Conservation (phyloP, 2,797 vertebrate species). For the Pyrrhura leucotis region DNA sequence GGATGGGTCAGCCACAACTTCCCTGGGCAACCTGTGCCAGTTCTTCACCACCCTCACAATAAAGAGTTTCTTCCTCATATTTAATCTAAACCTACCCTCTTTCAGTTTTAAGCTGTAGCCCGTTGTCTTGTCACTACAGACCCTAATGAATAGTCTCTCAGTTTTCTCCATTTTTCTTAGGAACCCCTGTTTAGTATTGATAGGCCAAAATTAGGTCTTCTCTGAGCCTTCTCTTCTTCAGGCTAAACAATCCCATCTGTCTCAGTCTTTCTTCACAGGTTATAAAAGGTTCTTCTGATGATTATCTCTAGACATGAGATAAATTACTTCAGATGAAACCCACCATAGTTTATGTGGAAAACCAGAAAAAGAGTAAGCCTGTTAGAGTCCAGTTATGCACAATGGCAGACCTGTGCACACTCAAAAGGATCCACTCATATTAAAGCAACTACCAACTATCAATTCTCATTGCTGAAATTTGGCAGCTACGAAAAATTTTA, state of each 20-base stretch:
- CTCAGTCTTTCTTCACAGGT: neutral
- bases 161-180: neutral
- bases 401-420: neutral
- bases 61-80: neutral
- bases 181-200: neutral
- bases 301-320: neutral
- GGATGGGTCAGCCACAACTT: accelerated
- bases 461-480: neutral
- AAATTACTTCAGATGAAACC: neutral
- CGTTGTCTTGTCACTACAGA: neutral
- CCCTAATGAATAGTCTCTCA: neutral
- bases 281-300: neutral
- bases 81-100: neutral
- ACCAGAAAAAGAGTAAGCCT: neutral
- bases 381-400: neutral
- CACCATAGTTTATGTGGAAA: neutral
- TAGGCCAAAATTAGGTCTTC: neutral
- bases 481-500: neutral
- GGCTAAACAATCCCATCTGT: neutral
- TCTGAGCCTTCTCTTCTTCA: neutral
- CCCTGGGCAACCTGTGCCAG: too few relatives aligned
- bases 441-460: neutral
- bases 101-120: neutral
- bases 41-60: accelerated
- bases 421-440: neutral